Conservation (phyloP, 2,888 invertebrate species). For the Hypomecis punctinalis region DNA sequence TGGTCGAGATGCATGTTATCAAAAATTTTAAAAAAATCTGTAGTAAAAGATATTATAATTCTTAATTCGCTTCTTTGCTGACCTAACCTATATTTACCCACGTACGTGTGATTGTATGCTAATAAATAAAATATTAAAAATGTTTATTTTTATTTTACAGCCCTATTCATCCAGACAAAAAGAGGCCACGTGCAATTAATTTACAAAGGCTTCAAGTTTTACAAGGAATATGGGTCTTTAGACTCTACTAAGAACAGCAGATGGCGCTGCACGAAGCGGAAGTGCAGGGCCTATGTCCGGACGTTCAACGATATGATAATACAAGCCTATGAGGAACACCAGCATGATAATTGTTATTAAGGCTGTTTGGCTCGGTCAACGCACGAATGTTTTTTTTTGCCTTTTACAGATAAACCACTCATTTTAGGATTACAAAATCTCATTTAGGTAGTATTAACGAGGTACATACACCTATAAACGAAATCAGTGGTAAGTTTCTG, state of each 20-base stretch:
- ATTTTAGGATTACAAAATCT: too few species aligned
- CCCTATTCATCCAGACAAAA: constrained; percentile 43
- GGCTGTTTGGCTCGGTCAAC: not conserved
- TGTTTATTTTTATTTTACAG: constrained; percentile 40
- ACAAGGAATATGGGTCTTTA: constrained; percentile 42
- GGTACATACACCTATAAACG: too few species aligned
- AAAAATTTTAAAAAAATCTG: too few species aligned
- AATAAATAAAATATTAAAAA: not conserved
- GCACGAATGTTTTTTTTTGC: too few species aligned
- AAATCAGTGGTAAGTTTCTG: too few species aligned
- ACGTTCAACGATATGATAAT: constrained; percentile 36
- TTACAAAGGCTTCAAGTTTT: constrained; percentile 52
- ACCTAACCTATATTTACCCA: too few species aligned
- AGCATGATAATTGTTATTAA: constrained; percentile 14
- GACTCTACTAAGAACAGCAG: constrained; percentile 30
- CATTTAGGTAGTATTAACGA: too few species aligned
- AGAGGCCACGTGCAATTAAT: constrained; percentile 49
- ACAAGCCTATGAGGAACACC: constrained; percentile 32
- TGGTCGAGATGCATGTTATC: too few species aligned
- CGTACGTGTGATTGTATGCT: too few species aligned
- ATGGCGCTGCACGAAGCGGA: constrained; percentile 44
- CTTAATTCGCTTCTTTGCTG: too few species aligned
- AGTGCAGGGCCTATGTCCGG: constrained; percentile 39
- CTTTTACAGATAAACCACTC: too few species aligned
- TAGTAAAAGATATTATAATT: too few species aligned